These are phyloP conservation scores for Amiota communis DNA, from an alignment of 2,888 invertebrate species.

Conservation along the genomic window DNA sequence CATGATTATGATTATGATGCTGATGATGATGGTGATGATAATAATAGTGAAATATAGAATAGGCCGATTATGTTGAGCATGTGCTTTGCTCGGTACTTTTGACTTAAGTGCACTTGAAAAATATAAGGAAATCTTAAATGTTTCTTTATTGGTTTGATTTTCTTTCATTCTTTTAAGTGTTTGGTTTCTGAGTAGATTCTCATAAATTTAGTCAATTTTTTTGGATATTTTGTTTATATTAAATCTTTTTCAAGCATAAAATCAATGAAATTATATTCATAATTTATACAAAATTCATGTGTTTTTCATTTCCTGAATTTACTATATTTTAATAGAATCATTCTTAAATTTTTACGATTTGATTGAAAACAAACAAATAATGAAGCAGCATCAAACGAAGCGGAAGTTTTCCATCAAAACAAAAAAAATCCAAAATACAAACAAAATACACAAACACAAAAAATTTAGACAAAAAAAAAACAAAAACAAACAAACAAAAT, in stretches of 20 bases:
- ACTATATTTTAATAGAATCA: too few relatives aligned
- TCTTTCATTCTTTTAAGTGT: not conserved
- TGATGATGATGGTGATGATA: slow-evolving; percentile 48
- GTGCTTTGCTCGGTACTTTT: not conserved
- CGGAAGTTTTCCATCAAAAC: slow-evolving; percentile 47
- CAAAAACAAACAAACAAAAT: not conserved
- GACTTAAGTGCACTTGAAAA: slow-evolving; percentile 2
- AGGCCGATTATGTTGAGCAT: slow-evolving; percentile 12
- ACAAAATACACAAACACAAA: too few relatives aligned
- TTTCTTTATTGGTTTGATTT: slow-evolving; percentile 4
- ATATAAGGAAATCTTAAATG: not conserved
- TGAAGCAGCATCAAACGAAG: slow-evolving; percentile 3
- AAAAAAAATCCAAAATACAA: too few relatives aligned
- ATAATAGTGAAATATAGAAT: slow-evolving; percentile 45
- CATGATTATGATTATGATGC: slow-evolving; percentile 1
- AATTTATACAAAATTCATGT: too few relatives aligned
- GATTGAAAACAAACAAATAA: not conserved
- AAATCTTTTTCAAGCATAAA: too few relatives aligned
- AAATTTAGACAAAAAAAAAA: too few relatives aligned
- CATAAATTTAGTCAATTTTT: too few relatives aligned
- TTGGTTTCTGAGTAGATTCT: too few relatives aligned
- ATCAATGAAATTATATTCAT: too few relatives aligned
- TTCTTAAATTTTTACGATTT: not conserved
- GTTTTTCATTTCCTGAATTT: too few relatives aligned
- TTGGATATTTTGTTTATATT: too few relatives aligned